Evolutionary conservation across 2,113 vertebrate genomes (phyloP).

Genomic region (Trogon melanurus): DNA sequence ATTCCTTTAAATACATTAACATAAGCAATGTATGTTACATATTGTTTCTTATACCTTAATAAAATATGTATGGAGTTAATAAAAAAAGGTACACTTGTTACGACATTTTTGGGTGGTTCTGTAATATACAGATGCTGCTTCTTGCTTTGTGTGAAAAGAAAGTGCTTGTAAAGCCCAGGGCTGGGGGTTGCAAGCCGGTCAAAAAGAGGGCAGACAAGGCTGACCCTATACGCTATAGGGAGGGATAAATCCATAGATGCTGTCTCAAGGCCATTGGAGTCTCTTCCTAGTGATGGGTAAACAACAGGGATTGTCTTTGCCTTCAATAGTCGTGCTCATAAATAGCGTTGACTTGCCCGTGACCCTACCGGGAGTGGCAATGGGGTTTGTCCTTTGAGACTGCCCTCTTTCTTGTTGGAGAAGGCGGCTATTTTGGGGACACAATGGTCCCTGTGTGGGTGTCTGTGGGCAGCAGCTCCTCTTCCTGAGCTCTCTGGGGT

Average conservation of each 20-base stretch:
- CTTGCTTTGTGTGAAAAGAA: neutral
- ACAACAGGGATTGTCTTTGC: conserved; percentile 9
- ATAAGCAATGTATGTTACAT: neutral
- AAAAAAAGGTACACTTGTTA: neutral
- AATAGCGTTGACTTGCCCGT: neutral
- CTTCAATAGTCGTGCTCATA: neutral
- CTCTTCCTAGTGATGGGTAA: neutral
- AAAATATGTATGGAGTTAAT: conserved; percentile 42
- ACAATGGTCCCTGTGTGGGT: neutral
- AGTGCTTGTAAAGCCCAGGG: neutral
- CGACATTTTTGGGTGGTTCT: neutral
- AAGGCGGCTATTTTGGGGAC: neutral
- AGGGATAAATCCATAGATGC: neutral
- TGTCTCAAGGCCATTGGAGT: neutral
- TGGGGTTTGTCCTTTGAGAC: neutral
- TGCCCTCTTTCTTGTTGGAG: neutral
- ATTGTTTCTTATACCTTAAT: conserved; percentile 50
- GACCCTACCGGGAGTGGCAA: conserved; percentile 8
- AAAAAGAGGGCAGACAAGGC: neutral
- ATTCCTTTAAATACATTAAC: conserved; percentile 31
- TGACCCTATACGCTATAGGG: neutral
- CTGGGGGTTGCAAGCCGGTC: neutral
- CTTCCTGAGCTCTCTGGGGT: neutral
- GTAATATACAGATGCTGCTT: neutral
- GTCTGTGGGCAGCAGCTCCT: conserved; percentile 31